phyloP scores from a whole-genome alignment of 2,113 vertebrate genomes.

The Suricata suricatta region DNA sequence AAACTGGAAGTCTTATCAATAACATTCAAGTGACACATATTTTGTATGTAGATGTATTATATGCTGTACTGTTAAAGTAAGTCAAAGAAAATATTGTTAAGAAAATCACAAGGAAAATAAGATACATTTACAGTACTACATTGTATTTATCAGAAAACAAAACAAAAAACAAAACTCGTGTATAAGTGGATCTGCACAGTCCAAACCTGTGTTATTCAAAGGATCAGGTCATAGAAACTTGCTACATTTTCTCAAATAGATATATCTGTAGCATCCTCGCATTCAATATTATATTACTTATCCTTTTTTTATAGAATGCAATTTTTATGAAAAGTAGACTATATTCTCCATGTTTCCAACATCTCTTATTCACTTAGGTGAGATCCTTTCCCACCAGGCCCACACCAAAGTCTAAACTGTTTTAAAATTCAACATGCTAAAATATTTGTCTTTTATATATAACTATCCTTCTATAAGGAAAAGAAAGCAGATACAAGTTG shows the following conservation, averaged over 20 bases:
- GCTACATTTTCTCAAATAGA: slow-evolving; percentile 26
- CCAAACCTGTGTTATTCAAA: neutral
- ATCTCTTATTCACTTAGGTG: slow-evolving; percentile 36
- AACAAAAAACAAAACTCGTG: no score
- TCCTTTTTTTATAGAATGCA: neutral
- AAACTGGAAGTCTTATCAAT: neutral
- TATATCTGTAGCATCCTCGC: neutral
- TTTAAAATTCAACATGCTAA: neutral
- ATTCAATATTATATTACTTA: neutral
- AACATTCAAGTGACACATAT: neutral
- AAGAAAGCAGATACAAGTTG: neutral
- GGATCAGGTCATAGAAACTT: neutral
- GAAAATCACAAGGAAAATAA: neutral
- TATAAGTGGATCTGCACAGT: neutral
- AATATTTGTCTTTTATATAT: neutral
- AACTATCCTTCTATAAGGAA: neutral
- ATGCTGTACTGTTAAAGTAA: neutral
- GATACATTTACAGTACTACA: neutral
- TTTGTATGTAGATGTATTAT: neutral
- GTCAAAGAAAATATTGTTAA: neutral
- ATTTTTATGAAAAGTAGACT: neutral
- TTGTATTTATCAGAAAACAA: neutral
- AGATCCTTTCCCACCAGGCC: neutral
- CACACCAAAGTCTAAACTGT: neutral
- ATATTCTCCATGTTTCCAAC: slow-evolving; percentile 20